Percentiles rank a stretch among this genome's conserved stretches.
Evolutionary conservation across 2,888 invertebrate species (phyloP).

Genomic region (Trachelus stipa): DNA sequence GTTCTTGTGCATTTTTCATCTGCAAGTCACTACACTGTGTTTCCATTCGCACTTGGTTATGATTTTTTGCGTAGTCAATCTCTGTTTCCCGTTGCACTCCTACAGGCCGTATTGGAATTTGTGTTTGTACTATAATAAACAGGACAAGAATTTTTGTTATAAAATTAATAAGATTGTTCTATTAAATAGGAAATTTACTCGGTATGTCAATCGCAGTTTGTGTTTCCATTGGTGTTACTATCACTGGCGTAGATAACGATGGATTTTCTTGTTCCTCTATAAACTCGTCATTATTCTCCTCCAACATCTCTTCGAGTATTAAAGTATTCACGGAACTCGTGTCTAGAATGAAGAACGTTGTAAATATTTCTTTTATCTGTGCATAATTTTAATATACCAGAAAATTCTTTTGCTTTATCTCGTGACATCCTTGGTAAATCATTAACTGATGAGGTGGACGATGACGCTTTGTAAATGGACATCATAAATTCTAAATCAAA

Average conservation of each 20-base stretch:
- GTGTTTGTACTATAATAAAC: background rate
- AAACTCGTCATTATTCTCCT: conserved; percentile 9
- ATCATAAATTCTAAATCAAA: conserved; percentile 27
- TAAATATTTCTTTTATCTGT: background rate
- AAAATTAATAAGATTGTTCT: background rate
- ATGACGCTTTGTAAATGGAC: background rate
- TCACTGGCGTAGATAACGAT: background rate
- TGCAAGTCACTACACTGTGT: background rate
- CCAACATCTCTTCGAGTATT: conserved; percentile 28
- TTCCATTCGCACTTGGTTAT: background rate
- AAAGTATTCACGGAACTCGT: conserved; percentile 25
- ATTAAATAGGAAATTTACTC: background rate
- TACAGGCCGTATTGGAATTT: background rate
- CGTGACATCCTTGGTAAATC: background rate
- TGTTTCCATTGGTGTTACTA: background rate
- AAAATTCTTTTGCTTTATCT: background rate
- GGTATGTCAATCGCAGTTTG: background rate
- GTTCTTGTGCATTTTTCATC: background rate
- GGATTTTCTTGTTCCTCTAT: background rate
- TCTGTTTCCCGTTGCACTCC: background rate
- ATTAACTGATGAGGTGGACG: background rate
- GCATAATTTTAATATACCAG: background rate
- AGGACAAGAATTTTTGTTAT: background rate
- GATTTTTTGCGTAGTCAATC: background rate
- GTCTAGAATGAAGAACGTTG: conserved; percentile 11